Evolutionary conservation across 2,888 invertebrate species (phyloP), one percentile per base, ranked within the genome.

Genomic region (Dinocampus coccinellae): DNA sequence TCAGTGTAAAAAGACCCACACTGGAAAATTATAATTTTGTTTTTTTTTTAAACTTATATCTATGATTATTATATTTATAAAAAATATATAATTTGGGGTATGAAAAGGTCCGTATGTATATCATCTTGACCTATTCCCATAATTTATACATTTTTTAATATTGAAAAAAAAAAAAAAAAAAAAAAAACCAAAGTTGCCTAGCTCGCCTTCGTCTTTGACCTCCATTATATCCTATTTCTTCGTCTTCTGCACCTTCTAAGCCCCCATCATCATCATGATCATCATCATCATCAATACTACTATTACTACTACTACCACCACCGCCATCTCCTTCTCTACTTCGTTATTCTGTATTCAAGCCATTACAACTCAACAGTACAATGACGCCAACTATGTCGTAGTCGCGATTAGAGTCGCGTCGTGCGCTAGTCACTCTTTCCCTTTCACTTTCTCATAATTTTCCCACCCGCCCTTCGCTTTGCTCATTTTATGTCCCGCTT

Each of bases 201-300:
- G 36, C 36, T 66, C 71, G 72, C 69, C 67, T 73, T 73, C 73
- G 75, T 75, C 75, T 73, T 73, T 73, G 76, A 76, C 77, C 76
- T 77, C 76, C 73, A 73, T n/a, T n/a, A n/a, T n/a, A n/a, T n/a
- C n/a, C n/a, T n/a, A n/a, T n/a, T n/a, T n/a, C n/a, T n/a, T n/a
- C n/a, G n/a, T n/a, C n/a, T n/a, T n/a, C n/a, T n/a, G n/a, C n/a
- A n/a, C n/a, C n/a, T n/a, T n/a, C n/a, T n/a, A n/a, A n/a, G n/a
- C n/a, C n/a, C n/a, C 73, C 73, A 42, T 42, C 62, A 24, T n/a
- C 42, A n/a, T n/a, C n/a, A 29, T 29, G 3, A 29, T 7, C 29
- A 29, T 7, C 7, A 29, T 7, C 29, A 29, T 29, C 29, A 29
- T 29, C 29, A 4, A 4, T 29, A 29, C 29, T 29, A 7, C n/a